Evolutionary conservation across 1,140 invertebrate species (phyloP), one percentile per base, ranked within the genome.

Genomic region (Saccostrea cuccullata): DNA sequence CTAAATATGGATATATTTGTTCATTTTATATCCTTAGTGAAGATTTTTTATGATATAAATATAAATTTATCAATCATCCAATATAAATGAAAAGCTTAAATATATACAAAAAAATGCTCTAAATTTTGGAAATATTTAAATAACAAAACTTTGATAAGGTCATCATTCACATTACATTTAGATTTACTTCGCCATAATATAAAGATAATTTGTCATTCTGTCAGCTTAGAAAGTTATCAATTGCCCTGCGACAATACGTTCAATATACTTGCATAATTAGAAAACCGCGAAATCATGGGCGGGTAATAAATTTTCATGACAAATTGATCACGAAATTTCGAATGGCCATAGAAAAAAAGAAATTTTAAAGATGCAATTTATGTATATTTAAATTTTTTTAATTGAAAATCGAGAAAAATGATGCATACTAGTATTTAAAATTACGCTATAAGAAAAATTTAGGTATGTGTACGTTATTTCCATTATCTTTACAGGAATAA

Each of bases 401-500:
- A 36, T 36, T 47, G 47, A 47, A 47, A 47, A 47, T 8, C 47
- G 6, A 47, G 47, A 47, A 47, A 47, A 47, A 47, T 47, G 9
- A 0, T 47, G 47, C 47, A 47, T 47, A n/a, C n/a, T n/a, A n/a
- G n/a, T n/a, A 47, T 47, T 20, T 64, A 30, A 85, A 64, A 64
- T 30, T 40, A 36, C 11, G 6, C 6, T 36, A 12, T n/a, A 17
- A 2, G 13, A 64, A 64, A 64, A 20, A 17, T 20, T 64, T 6
- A 20, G 58, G 70, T 70, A n/a, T 11, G 36, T 70, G 8, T n/a
- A 20, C 12, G 8, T 30, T 40, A 12, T 47, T 36, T 55, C 15
- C 58, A 26, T 56, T 82, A 8, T 77, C 40, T 30, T n/a, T 67
- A 47, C 17, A 87, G 55, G n/a, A n/a, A 47, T 20, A 90, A 84